Conservation (phyloP, 2,888 invertebrate species). For the Cordylochernes scorpioides region DNA sequence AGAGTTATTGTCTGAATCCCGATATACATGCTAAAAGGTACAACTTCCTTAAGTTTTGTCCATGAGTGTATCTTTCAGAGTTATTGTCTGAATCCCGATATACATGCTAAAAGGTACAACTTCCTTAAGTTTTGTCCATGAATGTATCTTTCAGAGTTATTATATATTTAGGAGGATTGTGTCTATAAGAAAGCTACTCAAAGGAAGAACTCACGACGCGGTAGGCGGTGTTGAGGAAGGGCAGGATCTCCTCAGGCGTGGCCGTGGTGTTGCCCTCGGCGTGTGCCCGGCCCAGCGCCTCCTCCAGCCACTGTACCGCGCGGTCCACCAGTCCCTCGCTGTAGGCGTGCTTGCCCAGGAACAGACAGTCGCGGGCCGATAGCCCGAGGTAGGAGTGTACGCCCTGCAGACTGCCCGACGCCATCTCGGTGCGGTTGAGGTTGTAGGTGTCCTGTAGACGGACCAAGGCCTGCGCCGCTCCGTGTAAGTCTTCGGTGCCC, state of each 20-base stretch:
- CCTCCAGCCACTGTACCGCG: slow-evolving; percentile 21
- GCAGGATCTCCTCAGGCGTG: slow-evolving; percentile 17
- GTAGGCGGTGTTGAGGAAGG: slow-evolving; percentile 18
- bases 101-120: too few relatives aligned
- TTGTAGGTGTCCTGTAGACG: slow-evolving; percentile 82
- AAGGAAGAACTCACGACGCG: slow-evolving; percentile 19
- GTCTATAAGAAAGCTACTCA: too few relatives aligned
- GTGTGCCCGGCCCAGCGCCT: slow-evolving; percentile 17
- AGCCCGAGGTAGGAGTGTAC: slow-evolving; percentile 2
- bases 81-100: too few relatives aligned
- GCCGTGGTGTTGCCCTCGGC: slow-evolving; percentile 17
- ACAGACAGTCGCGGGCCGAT: slow-evolving; percentile 20
- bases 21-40: too few relatives aligned
- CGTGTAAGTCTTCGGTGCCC: slow-evolving; percentile 79
- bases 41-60: too few relatives aligned
- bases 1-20: too few relatives aligned
- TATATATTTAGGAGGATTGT: too few relatives aligned
- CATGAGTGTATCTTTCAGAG: too few relatives aligned
- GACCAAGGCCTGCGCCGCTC: slow-evolving; percentile 77
- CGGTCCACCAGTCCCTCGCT: slow-evolving; percentile 19
- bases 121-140: too few relatives aligned
- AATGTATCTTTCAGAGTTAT: too few relatives aligned
- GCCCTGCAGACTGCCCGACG: slow-evolving; percentile 40
- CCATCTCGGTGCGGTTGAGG: slow-evolving; percentile 57
- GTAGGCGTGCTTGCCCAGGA: slow-evolving; percentile 20